Evolutionary conservation across 2,113 vertebrate genomes (phyloP).

Genomic region (Xenopus borealis): DNA sequence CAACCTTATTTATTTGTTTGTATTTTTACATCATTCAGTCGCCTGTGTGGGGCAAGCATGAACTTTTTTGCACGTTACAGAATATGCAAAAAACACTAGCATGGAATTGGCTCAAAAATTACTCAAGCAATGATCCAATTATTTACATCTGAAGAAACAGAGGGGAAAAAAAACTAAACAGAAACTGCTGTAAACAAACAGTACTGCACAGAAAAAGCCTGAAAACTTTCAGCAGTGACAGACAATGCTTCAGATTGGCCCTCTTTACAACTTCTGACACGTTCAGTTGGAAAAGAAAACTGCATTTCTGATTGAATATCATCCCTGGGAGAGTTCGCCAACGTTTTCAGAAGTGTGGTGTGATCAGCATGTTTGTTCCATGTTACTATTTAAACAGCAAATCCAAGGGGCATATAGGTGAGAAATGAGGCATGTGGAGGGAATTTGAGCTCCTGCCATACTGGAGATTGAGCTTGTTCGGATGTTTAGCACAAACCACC

Average conservation of each 20-base stretch:
- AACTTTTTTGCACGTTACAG: background rate
- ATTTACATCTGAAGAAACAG: constrained; percentile 46
- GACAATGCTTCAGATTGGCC: constrained; percentile 49
- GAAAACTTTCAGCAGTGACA: constrained; percentile 46
- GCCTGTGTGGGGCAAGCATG: constrained; percentile 10
- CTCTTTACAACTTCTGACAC: constrained; percentile 50
- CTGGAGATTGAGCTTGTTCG: constrained; percentile 26
- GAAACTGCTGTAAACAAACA: constrained; percentile 42
- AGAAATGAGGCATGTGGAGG: constrained; percentile 37
- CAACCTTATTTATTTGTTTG: background rate
- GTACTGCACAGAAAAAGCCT: constrained; percentile 33
- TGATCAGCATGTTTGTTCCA: constrained; percentile 51
- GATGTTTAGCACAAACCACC: constrained; percentile 68
- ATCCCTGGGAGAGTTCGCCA: constrained; percentile 49
- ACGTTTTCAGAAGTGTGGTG: constrained; percentile 43
- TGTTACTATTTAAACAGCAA: constrained; percentile 53
- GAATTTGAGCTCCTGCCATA: constrained; percentile 27
- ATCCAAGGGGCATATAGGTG: constrained; percentile 46
- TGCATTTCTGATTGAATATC: background rate
- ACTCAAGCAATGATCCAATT: constrained; percentile 24
- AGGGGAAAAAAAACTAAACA: background rate
- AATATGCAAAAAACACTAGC: background rate
- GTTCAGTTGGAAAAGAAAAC: constrained; percentile 35
- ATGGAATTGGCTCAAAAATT: constrained; percentile 1
- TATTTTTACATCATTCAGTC: background rate